Evolutionary conservation across 2,113 vertebrate genomes (phyloP).

Genomic region (Tichodroma muraria): DNA sequence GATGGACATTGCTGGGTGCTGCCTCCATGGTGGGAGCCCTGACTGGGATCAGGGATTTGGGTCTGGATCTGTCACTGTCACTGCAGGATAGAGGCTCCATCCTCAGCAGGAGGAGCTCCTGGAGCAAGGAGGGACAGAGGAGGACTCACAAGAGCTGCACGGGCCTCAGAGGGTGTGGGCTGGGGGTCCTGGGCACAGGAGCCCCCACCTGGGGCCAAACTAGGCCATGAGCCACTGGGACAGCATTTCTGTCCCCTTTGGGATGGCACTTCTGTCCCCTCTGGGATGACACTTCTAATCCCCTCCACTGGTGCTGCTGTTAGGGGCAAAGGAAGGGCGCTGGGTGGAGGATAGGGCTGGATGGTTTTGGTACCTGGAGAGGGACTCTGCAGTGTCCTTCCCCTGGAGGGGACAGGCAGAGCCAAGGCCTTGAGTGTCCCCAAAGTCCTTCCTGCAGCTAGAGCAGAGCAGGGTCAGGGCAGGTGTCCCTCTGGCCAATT

Average conservation of each 20-base stretch:
- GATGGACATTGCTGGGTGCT: rapidly evolving
- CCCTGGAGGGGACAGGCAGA: not conserved
- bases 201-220: not conserved
- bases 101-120: not conserved
- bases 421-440: not conserved
- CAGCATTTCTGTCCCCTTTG: not conserved
- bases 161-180: rapidly evolving
- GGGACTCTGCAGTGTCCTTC: not conserved
- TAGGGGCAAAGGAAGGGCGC: not conserved
- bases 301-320: rapidly evolving
- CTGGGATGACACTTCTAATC: not conserved
- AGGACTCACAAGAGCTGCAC: not conserved
- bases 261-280: not conserved
- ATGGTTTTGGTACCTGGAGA: rapidly evolving
- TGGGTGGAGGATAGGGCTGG: not conserved
- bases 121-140: not conserved
- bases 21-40: rapidly evolving
- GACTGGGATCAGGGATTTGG: not conserved
- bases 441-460: not conserved
- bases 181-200: too few species aligned
- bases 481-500: rapidly evolving
- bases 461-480: not conserved
- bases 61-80: not conserved
- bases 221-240: rapidly evolving
- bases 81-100: not conserved